These are phyloP conservation scores for Acridotheres tristis DNA, from an alignment of 2,797 vertebrate species.

Conservation along the genomic window DNA sequence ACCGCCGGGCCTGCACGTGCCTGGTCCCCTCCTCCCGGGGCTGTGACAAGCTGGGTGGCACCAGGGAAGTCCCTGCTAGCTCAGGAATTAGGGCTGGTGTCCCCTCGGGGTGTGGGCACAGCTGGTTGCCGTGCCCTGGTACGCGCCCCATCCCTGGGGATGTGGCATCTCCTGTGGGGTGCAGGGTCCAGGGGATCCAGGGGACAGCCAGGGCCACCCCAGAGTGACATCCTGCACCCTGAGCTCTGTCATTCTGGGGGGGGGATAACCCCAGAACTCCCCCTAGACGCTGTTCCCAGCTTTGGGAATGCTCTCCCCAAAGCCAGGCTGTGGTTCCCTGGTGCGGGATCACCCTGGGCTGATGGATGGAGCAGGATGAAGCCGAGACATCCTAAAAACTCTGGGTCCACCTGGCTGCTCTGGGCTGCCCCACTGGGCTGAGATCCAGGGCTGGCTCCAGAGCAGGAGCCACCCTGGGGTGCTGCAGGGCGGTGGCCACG, in stretches of 20 bases:
- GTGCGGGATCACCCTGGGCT: background rate
- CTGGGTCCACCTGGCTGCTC: fast-evolving
- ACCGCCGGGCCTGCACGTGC: background rate
- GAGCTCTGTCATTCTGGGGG: background rate
- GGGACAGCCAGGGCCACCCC: background rate
- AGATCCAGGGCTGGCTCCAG: background rate
- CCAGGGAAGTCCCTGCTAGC: background rate
- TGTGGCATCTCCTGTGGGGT: fast-evolving
- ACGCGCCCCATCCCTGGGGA: background rate
- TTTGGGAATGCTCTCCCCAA: background rate
- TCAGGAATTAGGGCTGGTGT: background rate
- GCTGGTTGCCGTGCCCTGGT: fast-evolving
- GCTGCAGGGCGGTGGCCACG: fast-evolving
- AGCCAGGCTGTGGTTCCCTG: fast-evolving
- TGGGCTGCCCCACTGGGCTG: background rate
- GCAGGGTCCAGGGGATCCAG: background rate
- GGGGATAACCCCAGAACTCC: fast-evolving
- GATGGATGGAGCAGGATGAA: background rate
- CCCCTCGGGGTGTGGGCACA: background rate
- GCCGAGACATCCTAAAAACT: background rate
- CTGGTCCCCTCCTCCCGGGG: background rate
- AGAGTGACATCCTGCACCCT: background rate
- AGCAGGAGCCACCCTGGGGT: background rate
- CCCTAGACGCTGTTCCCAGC: background rate
- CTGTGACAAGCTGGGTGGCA: background rate